Evolutionary conservation across 2,113 vertebrate genomes (phyloP), one percentile per base, ranked within the genome.

Genomic region (Leptobrachium leishanense): DNA sequence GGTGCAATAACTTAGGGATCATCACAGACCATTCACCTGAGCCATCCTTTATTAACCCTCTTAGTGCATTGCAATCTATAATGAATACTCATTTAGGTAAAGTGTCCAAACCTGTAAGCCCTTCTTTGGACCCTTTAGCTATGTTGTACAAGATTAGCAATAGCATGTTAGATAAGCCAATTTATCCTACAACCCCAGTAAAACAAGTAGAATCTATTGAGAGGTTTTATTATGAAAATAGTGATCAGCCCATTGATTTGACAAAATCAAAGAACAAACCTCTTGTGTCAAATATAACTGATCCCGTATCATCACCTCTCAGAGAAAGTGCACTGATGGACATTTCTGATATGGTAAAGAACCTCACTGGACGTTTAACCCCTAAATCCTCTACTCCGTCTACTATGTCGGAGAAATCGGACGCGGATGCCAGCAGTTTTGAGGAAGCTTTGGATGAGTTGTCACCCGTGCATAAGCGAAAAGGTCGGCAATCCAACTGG

Each of bases 281-380:
- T 68, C 90, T 96, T 54, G 92, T 89, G 70, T 90, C 92, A 15
- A 85, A 85, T 0, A 87, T 94, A 73, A 91, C 93, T 1, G 97
- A 97, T 5, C 82, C 94, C 0, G 91, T 95, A 42, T 92, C 95
- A 0, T 96, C 96, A 6, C 95, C 97, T 0, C 90, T 96, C 12
- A 90, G 96, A 82, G 97, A 98, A 89, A 98, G 97, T 0, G 98
- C 98, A n/a, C 88, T 99, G 83, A 94, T 99, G 96, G 98, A 99
- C 88, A 99, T 99, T 89, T 99, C 98, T 0, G 98, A 99, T 86
- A 99, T 99, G 98, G 98, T 99, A 44, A 99, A 99, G 83, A 99
- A 99, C 88, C 95, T 99, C 84, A 99, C 98, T 0, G 98, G 98
- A 57, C 96, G 95, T 57, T 90, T 98, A 88, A 97, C 96, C 76